These are phyloP conservation scores for Halichoeres trimaculatus DNA, from an alignment of 2,113 vertebrate genomes.

Conservation along the genomic window DNA sequence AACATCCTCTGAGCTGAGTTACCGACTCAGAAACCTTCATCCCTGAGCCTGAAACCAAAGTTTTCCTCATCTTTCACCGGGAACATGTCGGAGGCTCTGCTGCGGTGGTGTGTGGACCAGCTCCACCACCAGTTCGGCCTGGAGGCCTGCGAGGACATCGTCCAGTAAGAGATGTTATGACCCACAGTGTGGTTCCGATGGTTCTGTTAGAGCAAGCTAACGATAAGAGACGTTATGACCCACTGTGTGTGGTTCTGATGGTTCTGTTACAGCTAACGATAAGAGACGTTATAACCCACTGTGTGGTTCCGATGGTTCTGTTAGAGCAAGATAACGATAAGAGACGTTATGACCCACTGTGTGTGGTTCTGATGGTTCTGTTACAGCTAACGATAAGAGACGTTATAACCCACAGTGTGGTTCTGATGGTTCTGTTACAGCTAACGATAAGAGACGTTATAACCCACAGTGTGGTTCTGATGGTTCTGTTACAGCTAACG, in stretches of 20 bases:
- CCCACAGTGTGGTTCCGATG: neutral
- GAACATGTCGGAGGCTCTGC: constrained; percentile 76
- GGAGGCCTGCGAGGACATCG: constrained; percentile 92
- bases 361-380: neutral
- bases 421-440: neutral
- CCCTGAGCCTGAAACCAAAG: neutral
- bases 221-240: neutral
- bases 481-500: constrained; percentile 7
- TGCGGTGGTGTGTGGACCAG: constrained; percentile 89
- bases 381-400: constrained; percentile 76
- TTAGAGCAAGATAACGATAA: constrained; percentile 7
- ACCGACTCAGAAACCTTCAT: neutral
- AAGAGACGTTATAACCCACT: constrained; percentile 59
- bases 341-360: too few species aligned
- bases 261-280: constrained; percentile 49
- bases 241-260: too few species aligned
- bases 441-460: constrained; percentile 79
- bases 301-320: neutral
- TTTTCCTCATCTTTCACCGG: accelerated
- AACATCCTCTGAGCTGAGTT: constrained; percentile 5
- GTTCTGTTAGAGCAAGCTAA: constrained; percentile 7
- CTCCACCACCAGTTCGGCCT: constrained; percentile 87
- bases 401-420: neutral
- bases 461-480: neutral
- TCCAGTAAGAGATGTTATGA: constrained; percentile 83